Evolutionary conservation across 2,797 vertebrate species (phyloP), one percentile per base, ranked within the genome.

Genomic region (Alca torda): DNA sequence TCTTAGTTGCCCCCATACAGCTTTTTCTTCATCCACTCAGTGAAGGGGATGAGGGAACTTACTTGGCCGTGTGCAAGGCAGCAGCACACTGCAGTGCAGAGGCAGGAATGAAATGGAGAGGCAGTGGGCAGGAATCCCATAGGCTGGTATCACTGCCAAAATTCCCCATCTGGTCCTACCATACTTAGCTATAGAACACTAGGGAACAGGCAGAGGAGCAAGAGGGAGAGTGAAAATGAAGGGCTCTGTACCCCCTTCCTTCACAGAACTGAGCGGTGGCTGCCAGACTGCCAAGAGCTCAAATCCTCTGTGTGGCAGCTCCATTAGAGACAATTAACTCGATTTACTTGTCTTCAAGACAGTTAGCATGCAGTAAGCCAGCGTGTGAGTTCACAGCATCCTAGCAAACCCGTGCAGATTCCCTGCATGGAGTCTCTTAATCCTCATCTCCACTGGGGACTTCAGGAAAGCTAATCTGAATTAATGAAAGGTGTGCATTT

Each of bases 401-500:
- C 59, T 53, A 85, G 59, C 46, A 94, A 91, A 83, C 48, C 64
- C 6, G 0, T 72, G 63, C 54, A 86, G 54, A n/a, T 88, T 90
- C 39, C 33, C 39, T 88, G 74, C 56, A 6, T 57, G 85, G 87
- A 57, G 20, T 78, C 30, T 87, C 21, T 80, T 64, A 69, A 93
- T 46, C 75, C 53, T 79, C 63, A 65, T 56, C 65, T 80, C 57
- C 73, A 24, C 43, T 2, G 5, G 73, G 67, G 51, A 78, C 76
- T 63, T 88, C 59, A 91, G 67, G 80, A 95, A 79, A 91, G 35
- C 28, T 60, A 84, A 89, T 95, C 39, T 0, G 2, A 96, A 95
- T 96, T 82, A 73, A 93, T 67, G 94, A 95, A 95, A 96, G 93
- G 85, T 96, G 94, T 94, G 80, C 77, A 82, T 93, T 91, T 65